Base-by-base conservation (phyloP, 2,113 vertebrate genomes). In the Oncorhynchus gorbuscha region DNA sequence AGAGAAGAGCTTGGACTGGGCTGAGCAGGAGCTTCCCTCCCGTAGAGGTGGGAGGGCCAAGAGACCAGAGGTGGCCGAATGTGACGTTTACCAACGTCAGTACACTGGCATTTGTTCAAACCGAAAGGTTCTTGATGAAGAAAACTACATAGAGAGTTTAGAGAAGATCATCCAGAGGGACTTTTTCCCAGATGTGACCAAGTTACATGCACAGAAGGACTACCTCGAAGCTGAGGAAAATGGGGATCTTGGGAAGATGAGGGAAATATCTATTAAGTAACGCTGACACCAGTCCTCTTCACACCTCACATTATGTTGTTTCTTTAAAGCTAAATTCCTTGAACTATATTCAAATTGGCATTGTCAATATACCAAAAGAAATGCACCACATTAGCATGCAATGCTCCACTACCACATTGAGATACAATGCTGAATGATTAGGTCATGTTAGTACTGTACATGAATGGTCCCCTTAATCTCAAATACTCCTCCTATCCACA, bases 211-310 rank as follows among this genome's bases (percentile, higher is more conserved):
- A 0, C 98, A 99, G 88, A 98, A 95, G 72, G 97, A 98, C 0
- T 99, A 99, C 69, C 89, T 99, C 74, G 96, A 99, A 49, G 98
- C 98, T 0, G 97, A 99, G 83, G 98, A 99, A 84, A 95, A 68
- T 0, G 97, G 98, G 1, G 98, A 99, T 81, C 89, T 98, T 45
- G 95, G 94, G 84, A 95, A 95, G 48, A 99, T 99, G 98, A 94
- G 98, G 13, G 95, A 97, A 81, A 99, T 99, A 0, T 95, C 97
- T n/a, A 97, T 99, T 78, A 95, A 95, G 85, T 98, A 95, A n/a
- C n/a, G n/a, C n/a, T n/a, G 16, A 55, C 51, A 55, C 51, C 51
- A 55, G 59, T n/a, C 59, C 22, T 22, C 16, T 16, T 62, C 59
- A 61, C 59, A 61, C 18, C 59, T n/a, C 59, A n/a, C 7, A 62